Evolutionary conservation across 2,888 invertebrate genomes (phyloP), one percentile per base, ranked within the genome.

Genomic region (Melinopterus prodromus): DNA sequence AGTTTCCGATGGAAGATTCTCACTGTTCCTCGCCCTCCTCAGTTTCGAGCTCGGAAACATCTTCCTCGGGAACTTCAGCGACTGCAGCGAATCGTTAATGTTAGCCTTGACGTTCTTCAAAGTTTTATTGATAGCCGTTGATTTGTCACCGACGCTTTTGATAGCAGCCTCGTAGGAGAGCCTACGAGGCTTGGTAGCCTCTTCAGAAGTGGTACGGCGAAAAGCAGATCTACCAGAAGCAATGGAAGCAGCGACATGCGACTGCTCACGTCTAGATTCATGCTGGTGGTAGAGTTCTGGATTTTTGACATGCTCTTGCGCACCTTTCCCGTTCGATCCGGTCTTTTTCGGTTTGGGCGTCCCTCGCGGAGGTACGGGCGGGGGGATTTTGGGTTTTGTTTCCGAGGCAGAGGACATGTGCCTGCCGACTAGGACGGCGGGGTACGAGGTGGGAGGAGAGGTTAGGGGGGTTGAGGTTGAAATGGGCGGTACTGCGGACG

Each of bases 361-460:
- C 80, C 96, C 96, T 85, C 97, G 91, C 4, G 97, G 97, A 78
- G 97, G 97, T 77, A 97, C 97, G 26, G 97, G 97, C 78, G 97
- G 97, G 71, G 97, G 97, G 70, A 96, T 93, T 89, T 95, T 94
- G 85, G 94, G 92, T 89, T 95, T 95, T 84, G 91, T 91, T 71
- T 92, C 91, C 83, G 88, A 72, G 69, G 72, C 88, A 80, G 88
- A 89, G 79, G 86, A 86, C 82, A 86, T 84, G 83, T 85, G 85
- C 84, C 92, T 88, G 86, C 94, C 94, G 89, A 95, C 95, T 86
- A 95, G 90, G 77, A 95, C 93, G 77, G 95, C 95, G 77, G 95
- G 95, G 88, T 95, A 95, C 78, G 92, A 89, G 78, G 91, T 90
- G 2, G 92, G 91, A 78, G 92, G 92, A 53, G 91, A 88, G 74